These are phyloP conservation scores for Drosophila navojoa DNA, from an alignment of 1,140 invertebrate species.

Conservation along the genomic window DNA sequence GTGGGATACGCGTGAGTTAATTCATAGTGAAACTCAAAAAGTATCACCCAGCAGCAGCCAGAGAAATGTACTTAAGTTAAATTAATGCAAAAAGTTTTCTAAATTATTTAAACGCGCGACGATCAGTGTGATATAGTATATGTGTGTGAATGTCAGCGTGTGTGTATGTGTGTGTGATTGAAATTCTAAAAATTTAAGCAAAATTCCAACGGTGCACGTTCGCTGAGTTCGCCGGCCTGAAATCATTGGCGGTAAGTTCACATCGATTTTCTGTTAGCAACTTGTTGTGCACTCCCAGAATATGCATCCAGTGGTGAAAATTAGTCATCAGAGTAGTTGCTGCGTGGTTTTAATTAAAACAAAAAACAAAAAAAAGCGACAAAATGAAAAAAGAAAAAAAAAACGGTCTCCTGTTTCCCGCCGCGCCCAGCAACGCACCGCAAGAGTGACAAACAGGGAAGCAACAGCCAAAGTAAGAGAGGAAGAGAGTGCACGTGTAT, in stretches of 20 bases:
- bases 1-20: slow-evolving; percentile 38
- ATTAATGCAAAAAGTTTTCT: slow-evolving; percentile 23
- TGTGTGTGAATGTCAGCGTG: slow-evolving; percentile 5
- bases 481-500: slow-evolving; percentile 40
- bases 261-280: slow-evolving; percentile 49
- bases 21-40: slow-evolving; percentile 34
- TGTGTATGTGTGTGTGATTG: slow-evolving; percentile 32
- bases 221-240: slow-evolving; percentile 37
- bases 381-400: slow-evolving; percentile 48
- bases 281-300: slow-evolving; percentile 35
- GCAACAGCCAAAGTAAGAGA: slow-evolving; percentile 67
- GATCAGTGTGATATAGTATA: slow-evolving; percentile 40
- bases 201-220: slow-evolving; percentile 46
- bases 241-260: slow-evolving; percentile 56
- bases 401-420: slow-evolving; percentile 64
- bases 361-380: slow-evolving; percentile 42
- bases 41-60: slow-evolving; percentile 12
- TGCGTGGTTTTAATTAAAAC: slow-evolving; percentile 64
- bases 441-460: slow-evolving; percentile 60
- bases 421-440: slow-evolving; percentile 61
- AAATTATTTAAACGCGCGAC: slow-evolving; percentile 46
- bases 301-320: slow-evolving; percentile 33
- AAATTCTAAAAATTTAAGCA: slow-evolving; percentile 62
- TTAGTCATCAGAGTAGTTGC: slow-evolving; percentile 65
- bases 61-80: slow-evolving; percentile 25